phyloP scores from a whole-genome alignment of 2,797 vertebrate genomes.

The Graptemys geographica region DNA sequence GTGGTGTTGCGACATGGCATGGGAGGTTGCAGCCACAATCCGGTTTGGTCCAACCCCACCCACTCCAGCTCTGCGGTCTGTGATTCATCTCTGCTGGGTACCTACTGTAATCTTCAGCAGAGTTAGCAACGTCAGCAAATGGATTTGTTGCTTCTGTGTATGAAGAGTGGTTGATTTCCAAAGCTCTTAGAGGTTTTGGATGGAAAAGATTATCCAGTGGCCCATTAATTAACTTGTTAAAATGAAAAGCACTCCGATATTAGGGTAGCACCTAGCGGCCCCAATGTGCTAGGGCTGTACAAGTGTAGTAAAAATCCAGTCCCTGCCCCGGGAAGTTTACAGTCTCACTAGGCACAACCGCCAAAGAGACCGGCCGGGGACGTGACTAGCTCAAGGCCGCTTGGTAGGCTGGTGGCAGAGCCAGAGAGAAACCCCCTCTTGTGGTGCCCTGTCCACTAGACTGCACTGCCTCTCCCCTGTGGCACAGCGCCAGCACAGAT shows the following conservation, averaged over 20 bases:
- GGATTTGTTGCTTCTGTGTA: background rate
- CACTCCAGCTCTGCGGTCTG: background rate
- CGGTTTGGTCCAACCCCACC: background rate
- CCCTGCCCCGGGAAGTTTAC: rapidly evolving
- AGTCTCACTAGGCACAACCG: background rate
- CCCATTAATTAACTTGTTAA: background rate
- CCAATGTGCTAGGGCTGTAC: rapidly evolving
- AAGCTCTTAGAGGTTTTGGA: background rate
- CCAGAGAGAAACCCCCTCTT: background rate
- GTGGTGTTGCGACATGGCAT: background rate
- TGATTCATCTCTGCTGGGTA: background rate
- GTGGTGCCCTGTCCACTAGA: background rate
- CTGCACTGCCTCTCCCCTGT: too few species aligned
- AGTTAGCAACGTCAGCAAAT: rapidly evolving
- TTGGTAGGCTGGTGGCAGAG: background rate
- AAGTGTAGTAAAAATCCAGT: rapidly evolving
- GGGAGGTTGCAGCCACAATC: background rate
- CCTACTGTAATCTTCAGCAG: background rate
- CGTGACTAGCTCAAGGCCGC: background rate
- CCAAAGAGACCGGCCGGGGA: background rate
- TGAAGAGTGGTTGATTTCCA: rapidly evolving
- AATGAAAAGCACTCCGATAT: background rate
- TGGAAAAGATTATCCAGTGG: rapidly evolving
- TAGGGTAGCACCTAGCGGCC: background rate
- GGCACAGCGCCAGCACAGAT: background rate